Evolutionary conservation across 2,113 vertebrate genomes (phyloP).

Genomic region (Dipodomys merriami): DNA sequence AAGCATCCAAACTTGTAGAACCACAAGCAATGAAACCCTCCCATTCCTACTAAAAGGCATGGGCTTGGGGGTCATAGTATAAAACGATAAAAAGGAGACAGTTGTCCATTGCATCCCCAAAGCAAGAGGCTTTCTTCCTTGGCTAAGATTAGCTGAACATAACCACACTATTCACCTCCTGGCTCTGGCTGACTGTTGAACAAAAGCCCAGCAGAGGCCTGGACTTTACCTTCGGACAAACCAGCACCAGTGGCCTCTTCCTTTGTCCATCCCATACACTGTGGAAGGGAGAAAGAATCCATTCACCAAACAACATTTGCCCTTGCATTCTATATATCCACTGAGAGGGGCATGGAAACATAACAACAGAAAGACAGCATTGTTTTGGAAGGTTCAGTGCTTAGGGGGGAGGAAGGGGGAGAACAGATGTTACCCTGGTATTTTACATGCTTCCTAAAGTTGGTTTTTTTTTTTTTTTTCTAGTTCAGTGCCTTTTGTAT

Average conservation of each 20-base stretch:
- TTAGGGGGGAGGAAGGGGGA: background rate
- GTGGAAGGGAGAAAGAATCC: slow-evolving; percentile 29
- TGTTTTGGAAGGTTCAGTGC: slow-evolving; percentile 57
- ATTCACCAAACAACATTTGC: slow-evolving; percentile 57
- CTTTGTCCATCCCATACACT: slow-evolving; percentile 64
- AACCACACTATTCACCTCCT: slow-evolving; percentile 59
- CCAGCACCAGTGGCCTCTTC: slow-evolving; percentile 49
- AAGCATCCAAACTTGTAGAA: background rate
- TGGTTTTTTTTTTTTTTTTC: background rate
- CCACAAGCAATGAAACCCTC: too few relatives aligned
- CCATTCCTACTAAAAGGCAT: background rate
- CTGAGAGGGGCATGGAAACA: slow-evolving; percentile 43
- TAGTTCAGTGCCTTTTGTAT: slow-evolving; percentile 33
- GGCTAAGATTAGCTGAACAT: slow-evolving; percentile 4
- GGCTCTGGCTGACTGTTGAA: slow-evolving; percentile 73
- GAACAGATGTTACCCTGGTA: slow-evolving; percentile 73
- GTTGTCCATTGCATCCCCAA: background rate
- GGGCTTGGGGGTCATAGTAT: background rate
- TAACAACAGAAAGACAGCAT: slow-evolving; percentile 12
- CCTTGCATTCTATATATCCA: background rate
- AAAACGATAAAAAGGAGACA: background rate
- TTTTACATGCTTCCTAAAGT: slow-evolving; percentile 49
- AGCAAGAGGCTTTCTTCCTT: background rate
- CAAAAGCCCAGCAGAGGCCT: slow-evolving; percentile 79
- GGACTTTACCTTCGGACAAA: slow-evolving; percentile 53